Percentiles rank a stretch among this genome's conserved stretches.
Conservation (phyloP, 2,113 vertebrate genomes). For the Phoenicopterus ruber region DNA sequence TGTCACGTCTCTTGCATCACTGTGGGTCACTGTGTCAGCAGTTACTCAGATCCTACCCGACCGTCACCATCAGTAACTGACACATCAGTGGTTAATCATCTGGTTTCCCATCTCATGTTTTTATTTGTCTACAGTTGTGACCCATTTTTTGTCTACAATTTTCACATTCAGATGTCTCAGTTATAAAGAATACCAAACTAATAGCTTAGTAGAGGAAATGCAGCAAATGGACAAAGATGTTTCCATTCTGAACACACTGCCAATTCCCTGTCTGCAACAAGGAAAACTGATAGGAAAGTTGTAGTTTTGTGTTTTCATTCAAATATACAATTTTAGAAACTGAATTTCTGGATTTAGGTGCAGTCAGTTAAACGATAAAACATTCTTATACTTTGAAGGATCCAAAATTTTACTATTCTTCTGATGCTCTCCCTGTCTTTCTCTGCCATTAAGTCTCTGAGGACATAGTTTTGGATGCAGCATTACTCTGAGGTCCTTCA, state of each 20-base stretch:
- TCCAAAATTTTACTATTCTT: background rate
- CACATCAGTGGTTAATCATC: background rate
- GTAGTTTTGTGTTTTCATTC: background rate
- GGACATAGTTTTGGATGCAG: background rate
- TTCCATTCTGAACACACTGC: background rate
- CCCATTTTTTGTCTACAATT: background rate
- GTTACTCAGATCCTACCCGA: background rate
- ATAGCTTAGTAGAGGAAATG: background rate
- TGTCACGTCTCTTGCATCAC: background rate
- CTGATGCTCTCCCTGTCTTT: background rate
- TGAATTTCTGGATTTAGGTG: background rate
- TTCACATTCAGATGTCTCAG: background rate
- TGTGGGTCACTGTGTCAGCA: background rate
- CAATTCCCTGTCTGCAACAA: background rate
- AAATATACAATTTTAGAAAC: background rate
- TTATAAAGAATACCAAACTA: background rate
- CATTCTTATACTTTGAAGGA: background rate
- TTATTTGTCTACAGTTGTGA: background rate
- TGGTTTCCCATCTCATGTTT: background rate
- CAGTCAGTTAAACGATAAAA: background rate
- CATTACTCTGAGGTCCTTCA: background rate
- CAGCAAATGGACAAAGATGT: accelerated
- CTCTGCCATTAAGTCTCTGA: background rate
- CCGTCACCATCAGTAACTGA: background rate
- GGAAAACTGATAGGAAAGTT: background rate